Evolutionary conservation across 2,113 vertebrate genomes (phyloP).

Genomic region (Vombatus ursinus): DNA sequence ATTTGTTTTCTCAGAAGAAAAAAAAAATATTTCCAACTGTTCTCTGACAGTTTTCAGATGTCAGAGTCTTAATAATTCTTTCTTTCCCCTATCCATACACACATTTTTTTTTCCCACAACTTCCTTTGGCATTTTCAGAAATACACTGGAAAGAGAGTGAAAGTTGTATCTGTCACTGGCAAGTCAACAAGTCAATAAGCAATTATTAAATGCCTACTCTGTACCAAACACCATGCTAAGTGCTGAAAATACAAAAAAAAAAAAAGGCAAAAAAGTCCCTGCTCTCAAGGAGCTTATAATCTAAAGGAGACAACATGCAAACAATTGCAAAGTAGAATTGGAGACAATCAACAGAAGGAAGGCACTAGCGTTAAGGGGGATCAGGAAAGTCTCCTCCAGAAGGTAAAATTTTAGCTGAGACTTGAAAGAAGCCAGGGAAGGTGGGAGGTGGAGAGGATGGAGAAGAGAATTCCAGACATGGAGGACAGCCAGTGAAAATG

Average conservation of each 20-base stretch:
- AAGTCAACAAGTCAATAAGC: not conserved
- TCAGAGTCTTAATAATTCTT: slow-evolving; percentile 27
- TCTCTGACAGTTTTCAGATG: slow-evolving; percentile 5
- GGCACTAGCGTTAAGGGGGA: not conserved
- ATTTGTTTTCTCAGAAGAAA: slow-evolving; percentile 51
- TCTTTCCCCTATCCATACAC: not conserved
- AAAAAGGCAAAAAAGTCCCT: not conserved
- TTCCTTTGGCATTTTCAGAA: not conserved
- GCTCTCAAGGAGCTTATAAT: not conserved
- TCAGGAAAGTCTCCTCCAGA: not conserved
- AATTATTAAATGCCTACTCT: not conserved
- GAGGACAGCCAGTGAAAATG: not conserved
- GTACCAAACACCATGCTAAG: not conserved
- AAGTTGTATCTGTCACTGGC: slow-evolving; percentile 5
- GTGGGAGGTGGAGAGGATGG: not conserved
- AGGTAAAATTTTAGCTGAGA: not conserved
- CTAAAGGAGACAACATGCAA: not conserved
- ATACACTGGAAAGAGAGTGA: not conserved
- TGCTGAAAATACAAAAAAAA: not conserved
- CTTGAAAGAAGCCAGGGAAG: not conserved
- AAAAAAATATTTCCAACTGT: slow-evolving; percentile 25
- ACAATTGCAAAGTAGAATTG: not conserved
- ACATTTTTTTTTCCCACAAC: not conserved
- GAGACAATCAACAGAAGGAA: not conserved
- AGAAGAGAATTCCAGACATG: not conserved